Evolutionary conservation across 2,113 vertebrate genomes (phyloP).

Genomic region (Microcebus griseorufus): DNA sequence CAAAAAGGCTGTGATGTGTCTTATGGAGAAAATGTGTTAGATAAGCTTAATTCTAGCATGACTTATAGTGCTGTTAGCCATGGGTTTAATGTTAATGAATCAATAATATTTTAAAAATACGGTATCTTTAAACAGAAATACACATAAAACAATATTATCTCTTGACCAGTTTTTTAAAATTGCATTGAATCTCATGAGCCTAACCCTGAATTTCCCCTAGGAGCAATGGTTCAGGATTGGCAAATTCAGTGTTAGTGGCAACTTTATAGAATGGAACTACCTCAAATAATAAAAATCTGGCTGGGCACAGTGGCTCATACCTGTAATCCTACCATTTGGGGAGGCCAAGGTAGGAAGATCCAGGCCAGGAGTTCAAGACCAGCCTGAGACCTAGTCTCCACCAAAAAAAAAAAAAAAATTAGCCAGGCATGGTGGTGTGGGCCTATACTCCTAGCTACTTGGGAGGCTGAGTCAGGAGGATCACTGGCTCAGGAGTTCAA

Average conservation of each 20-base stretch:
- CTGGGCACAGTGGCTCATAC: no score
- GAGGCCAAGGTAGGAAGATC: no score
- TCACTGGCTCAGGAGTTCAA: no score
- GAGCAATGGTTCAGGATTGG: background rate
- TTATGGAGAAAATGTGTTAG: background rate
- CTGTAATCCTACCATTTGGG: no score
- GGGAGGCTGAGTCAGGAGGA: no score
- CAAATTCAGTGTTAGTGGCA: background rate
- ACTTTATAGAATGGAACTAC: constrained; percentile 14
- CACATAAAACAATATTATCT: background rate
- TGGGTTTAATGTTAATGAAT: background rate
- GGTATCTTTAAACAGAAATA: background rate
- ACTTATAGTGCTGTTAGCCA: background rate
- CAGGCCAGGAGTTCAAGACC: no score
- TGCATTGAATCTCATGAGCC: background rate
- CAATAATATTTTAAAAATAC: background rate
- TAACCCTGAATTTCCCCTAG: background rate
- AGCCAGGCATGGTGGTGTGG: no score
- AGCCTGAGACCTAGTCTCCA: no score
- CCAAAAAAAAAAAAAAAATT: no score
- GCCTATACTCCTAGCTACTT: no score
- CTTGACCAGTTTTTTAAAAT: background rate
- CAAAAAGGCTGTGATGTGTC: background rate
- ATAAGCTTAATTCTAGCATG: constrained; percentile 12
- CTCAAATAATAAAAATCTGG: background rate